Conservation (phyloP, 2,797 vertebrate genomes). For the Manis crassicaudata region DNA sequence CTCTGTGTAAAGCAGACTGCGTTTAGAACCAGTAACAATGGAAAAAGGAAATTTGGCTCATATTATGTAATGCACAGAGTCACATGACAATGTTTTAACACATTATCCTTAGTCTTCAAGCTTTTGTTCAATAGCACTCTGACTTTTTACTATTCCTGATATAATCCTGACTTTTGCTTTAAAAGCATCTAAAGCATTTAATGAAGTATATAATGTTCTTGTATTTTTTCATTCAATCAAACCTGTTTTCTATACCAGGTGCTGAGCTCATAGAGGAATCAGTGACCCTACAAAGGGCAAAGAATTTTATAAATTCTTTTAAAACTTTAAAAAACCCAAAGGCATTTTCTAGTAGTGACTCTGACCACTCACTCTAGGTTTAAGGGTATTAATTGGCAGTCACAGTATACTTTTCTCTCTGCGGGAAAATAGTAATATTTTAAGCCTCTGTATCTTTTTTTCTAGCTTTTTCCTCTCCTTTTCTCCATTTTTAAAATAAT, state of each 20-base stretch:
- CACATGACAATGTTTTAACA: background rate
- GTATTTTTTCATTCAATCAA: background rate
- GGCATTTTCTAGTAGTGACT: conserved; percentile 2
- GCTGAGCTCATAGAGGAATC: background rate
- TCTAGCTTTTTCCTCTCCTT: background rate
- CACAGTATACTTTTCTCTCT: background rate
- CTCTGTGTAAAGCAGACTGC: background rate
- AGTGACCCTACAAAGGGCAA: background rate
- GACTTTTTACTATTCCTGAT: background rate
- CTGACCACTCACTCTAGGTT: background rate
- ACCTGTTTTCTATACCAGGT: background rate
- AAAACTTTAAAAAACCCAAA: background rate
- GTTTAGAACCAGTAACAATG: background rate
- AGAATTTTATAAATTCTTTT: background rate
- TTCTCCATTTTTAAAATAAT: conserved; percentile 23
- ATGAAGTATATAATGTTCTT: background rate
- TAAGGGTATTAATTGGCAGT: background rate
- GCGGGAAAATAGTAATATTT: background rate
- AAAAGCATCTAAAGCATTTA: background rate
- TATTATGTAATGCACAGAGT: background rate
- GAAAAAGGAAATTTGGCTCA: background rate
- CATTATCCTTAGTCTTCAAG: background rate
- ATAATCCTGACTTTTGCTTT: conserved; percentile 36
- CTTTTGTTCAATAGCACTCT: background rate
- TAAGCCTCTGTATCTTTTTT: background rate